Evolutionary conservation across 64 coral and sea anemone genomes (phyloP).

Genomic region (Montipora capricornis): DNA sequence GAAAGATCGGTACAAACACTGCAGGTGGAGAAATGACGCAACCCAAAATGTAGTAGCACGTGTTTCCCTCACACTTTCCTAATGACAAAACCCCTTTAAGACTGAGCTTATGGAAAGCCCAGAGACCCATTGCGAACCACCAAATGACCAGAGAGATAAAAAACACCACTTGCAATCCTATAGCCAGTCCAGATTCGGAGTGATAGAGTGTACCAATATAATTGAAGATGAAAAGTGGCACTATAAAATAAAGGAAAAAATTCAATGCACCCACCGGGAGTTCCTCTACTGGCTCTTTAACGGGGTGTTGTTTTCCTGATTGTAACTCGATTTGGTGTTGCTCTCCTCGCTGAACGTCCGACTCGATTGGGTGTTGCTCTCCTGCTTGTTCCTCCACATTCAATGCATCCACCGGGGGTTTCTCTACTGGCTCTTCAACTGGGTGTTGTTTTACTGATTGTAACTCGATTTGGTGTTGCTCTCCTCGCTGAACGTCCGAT

Average conservation of each 20-base stretch:
- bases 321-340: too few relatives aligned
- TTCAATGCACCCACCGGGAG: slow-evolving; percentile 29
- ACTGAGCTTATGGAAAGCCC: slow-evolving; percentile 4
- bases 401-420: too few relatives aligned
- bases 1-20: background rate
- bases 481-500: too few relatives aligned
- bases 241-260: slow-evolving; percentile 55
- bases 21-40: background rate
- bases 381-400: background rate
- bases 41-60: background rate
- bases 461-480: too few relatives aligned
- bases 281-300: too few relatives aligned
- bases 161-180: too few relatives aligned
- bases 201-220: slow-evolving; percentile 45
- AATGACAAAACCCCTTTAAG: background rate
- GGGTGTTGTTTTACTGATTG: too few relatives aligned
- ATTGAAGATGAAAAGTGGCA: slow-evolving; percentile 53
- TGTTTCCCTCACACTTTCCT: background rate
- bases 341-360: too few relatives aligned
- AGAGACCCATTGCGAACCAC: background rate
- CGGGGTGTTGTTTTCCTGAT: too few relatives aligned
- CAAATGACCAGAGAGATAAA: background rate
- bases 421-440: too few relatives aligned
- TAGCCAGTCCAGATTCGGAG: too few relatives aligned
- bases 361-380: background rate